Base-by-base conservation (phyloP, 2,888 invertebrate species). In the Poecilus cupreus region DNA sequence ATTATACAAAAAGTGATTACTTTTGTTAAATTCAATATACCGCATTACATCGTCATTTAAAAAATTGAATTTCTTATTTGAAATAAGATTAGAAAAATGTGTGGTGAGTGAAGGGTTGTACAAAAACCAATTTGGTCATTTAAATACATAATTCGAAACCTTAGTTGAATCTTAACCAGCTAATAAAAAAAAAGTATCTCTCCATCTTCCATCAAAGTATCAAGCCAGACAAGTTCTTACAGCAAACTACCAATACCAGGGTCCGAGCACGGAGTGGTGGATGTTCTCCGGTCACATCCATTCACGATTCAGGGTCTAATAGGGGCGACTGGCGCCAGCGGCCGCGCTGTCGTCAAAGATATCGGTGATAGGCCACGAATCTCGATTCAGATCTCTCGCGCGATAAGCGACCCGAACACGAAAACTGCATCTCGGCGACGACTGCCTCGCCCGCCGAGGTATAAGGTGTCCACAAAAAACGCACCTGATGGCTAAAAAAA, bases 311-410 rank as follows among this genome's bases (percentile, higher is more conserved):
- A 57, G 37, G 64, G 72, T 43, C 72, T 72, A 72, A 72, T 72
- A 72, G 72, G 72, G 51, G 46, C 49, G 84, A 82, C 85, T 89
- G 89, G 88, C 88, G 89, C 89, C 89, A 89, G 86, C 84, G 88
- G 86, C 87, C 88, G 88, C 86, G 85, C 83, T 84, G 82, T 49
- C 80, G 60, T 86, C 87, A 87, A 88, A 89, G 88, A 88, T 88
- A 88, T 87, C 88, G 85, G 85, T 85, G 88, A 89, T 88, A 88
- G 86, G 68, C 79, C 51, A 43, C 74, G 79, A 75, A 80, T 80
- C 80, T 72, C 85, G 88, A 89, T 88, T 88, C 88, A 87, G 88
- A 89, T 89, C 89, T 87, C 87, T 87, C 87, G 87, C 88, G 86
- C 84, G 88, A 88, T 88, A 88, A 87, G 83, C 83, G 78, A 78